Base-by-base conservation (phyloP, 2,888 invertebrate genomes). In the Acrocyrtus sp. region DNA sequence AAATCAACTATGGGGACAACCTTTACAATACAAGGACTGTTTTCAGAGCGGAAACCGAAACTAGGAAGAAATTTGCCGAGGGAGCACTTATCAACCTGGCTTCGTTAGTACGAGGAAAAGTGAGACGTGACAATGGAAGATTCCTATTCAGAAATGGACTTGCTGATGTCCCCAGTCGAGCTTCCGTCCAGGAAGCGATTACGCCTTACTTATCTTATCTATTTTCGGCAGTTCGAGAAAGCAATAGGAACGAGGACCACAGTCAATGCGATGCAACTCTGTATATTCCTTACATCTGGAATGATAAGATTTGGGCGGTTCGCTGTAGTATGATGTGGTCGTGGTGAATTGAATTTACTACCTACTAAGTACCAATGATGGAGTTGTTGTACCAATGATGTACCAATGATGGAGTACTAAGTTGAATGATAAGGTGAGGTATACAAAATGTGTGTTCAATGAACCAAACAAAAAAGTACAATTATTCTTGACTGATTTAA, bases 281-380 rank as follows among this genome's bases (percentile, higher is more conserved):
- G 10, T 56, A 21, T 47, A 48, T 63, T 57, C 70, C 70, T 21
- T 70, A 63, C 51, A 24, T 19, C 19, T 47, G 39, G 2, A 27
- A 47, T 17, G 39, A 12, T 1, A 45, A 29, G 26, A 63, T 43
- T 51, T 51, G 51, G 19, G 62, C 70, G 4, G 58, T 70, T 17
- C 50, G 58, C 1, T 51, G 62, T 21, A 70, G 70, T 22, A 26
- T 70, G 57, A 63, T 57, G 43, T 70, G 70, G 69, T 45, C 29
- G n/a, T n/a, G n/a, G n/a, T n/a, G n/a, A n/a, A n/a, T n/a, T n/a
- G n/a, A n/a, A n/a, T n/a, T n/a, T n/a, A n/a, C n/a, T n/a, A n/a
- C n/a, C n/a, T n/a, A n/a, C n/a, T n/a, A n/a, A n/a, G n/a, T n/a
- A n/a, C n/a, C n/a, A n/a, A n/a, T n/a, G n/a, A n/a, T n/a, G n/a